These are phyloP conservation scores for Coregonus sp. DNA, from an alignment of 2,797 vertebrate genomes.

Conservation along the genomic window DNA sequence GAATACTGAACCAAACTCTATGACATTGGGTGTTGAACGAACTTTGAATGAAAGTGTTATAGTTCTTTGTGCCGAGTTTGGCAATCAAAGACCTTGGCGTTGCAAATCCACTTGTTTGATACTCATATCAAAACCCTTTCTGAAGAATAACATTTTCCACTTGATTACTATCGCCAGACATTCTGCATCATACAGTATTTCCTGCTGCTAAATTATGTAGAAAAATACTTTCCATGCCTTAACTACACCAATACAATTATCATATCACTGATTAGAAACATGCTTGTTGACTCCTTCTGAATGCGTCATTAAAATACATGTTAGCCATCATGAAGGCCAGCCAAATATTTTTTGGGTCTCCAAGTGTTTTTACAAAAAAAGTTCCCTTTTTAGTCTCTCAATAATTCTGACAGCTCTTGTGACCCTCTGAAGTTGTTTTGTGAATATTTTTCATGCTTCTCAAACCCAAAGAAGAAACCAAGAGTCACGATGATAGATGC, in stretches of 20 bases:
- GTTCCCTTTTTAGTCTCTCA: too few relatives aligned
- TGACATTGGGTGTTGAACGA: too few relatives aligned
- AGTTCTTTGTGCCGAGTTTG: background rate
- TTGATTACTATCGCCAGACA: conserved; percentile 47
- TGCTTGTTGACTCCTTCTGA: conserved; percentile 37
- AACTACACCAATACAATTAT: conserved; percentile 46
- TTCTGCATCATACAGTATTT: conserved; percentile 22
- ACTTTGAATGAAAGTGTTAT: background rate
- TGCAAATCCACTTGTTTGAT: background rate
- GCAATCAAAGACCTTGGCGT: too few relatives aligned
- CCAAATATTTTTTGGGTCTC: background rate
- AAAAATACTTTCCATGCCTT: conserved; percentile 41
- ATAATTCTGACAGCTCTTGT: background rate
- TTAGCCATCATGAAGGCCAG: background rate
- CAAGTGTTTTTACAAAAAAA: conserved; percentile 12
- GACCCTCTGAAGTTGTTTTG: background rate
- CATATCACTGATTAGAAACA: conserved; percentile 49
- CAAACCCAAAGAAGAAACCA: conserved; percentile 26
- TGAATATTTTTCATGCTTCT: conserved; percentile 12
- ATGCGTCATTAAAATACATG: conserved; percentile 12
- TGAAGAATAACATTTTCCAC: conserved; percentile 26
- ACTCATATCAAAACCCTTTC: conserved; percentile 16
- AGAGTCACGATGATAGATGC: conserved; percentile 5
- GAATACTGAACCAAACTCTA: too few relatives aligned
- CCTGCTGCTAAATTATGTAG: conserved; percentile 33